Conservation (phyloP, 2,113 vertebrate species). For the Glaucidium brasilianum region DNA sequence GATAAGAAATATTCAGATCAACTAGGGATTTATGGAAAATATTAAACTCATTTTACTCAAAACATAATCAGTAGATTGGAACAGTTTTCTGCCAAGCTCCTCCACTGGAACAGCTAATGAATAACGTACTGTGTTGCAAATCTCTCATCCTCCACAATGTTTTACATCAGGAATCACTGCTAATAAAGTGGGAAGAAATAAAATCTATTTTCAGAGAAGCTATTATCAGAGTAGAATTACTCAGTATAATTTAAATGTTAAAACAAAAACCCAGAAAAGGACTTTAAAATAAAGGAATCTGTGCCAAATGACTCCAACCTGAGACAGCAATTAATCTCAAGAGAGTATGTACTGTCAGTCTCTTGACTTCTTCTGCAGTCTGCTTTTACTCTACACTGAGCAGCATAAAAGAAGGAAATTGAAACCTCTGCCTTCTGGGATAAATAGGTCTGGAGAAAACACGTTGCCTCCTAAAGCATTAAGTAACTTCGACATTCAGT, state of each 20-base stretch:
- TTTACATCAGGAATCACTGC: constrained; percentile 27
- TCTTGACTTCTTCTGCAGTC: background rate
- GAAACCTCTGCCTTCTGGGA: background rate
- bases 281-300: constrained; percentile 14
- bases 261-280: background rate
- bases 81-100: background rate
- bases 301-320: background rate
- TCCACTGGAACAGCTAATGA: constrained; percentile 40
- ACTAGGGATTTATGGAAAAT: constrained; percentile 16
- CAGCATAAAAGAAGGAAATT: background rate
- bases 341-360: background rate
- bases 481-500: constrained; percentile 2
- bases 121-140: constrained; percentile 24
- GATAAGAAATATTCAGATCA: background rate
- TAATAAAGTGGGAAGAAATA: constrained; percentile 16
- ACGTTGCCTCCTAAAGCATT: background rate
- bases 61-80: constrained; percentile 31
- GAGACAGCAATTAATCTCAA: constrained; percentile 12
- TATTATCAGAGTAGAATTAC: constrained; percentile 2
- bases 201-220: constrained; percentile 28
- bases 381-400: background rate
- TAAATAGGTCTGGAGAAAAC: constrained; percentile 1
- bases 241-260: constrained; percentile 18
- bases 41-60: background rate
- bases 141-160: background rate